Evolutionary conservation across 1,140 invertebrate genomes (phyloP), one percentile per base, ranked within the genome.

Genomic region (Phocides pigmalion): DNA sequence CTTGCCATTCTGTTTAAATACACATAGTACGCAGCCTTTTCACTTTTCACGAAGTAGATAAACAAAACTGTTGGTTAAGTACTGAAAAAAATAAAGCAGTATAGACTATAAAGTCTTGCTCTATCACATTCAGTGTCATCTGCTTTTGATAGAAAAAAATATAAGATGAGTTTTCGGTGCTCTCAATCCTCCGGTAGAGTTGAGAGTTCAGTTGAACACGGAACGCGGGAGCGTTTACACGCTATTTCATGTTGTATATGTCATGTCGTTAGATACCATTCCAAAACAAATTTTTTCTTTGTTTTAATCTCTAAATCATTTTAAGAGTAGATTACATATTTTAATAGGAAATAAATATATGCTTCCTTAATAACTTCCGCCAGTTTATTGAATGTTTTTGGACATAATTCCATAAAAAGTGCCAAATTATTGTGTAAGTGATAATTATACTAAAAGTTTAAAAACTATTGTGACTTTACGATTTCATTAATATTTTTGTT

Each of bases 201-300:
- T 44, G 3, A 44, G 16, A 44, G 16, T 44, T 44, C 41, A 44
- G 41, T 44, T 44, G 15, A 19, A 16, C 19, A 17, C 41, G 41
- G 4, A 44, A 44, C 41, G 41, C 16, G 41, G 8, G 8, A 44
- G 41, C 41, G 41, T 16, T 44, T 4, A 8, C 2, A 17, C 41
- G 41, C 41, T 3, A 19, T 44, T 2, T 0, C 15, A 6, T 9
- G 14, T 0, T 14, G 15, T 16, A 8, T 17, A 11, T 8, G 14
- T 44, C 0, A 11, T 8, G 16, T 44, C 41, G 41, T 44, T 44
- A 19, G 3, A 9, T 14, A 9, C 6, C 1, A 32, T 11, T 32
- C 9, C 28, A 8, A n/a, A 11, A 32, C 9, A 32, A 32, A n/a
- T 32, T 0, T 32, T 11, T 32, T 32, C 28, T 32, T 11, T 28